Base-by-base conservation (phyloP, 2,888 invertebrate genomes). In the Amblyjoppa fuscipennis region DNA sequence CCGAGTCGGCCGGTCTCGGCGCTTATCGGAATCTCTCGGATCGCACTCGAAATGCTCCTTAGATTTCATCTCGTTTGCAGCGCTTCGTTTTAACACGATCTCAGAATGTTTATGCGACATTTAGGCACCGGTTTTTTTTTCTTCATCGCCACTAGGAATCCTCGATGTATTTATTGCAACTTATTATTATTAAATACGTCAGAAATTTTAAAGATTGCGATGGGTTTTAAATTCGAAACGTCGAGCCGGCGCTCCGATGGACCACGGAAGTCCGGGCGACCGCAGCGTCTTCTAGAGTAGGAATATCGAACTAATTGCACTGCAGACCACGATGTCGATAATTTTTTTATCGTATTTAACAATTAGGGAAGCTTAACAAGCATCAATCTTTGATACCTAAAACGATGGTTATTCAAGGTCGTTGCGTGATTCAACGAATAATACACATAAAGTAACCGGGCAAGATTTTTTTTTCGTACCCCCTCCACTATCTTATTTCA, bases 1-100 rank as follows among this genome's bases (percentile, higher is more conserved):
- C 81, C 81, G 45, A 28, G 61, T 85, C 90, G 90, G 91, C 77
- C 56, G 53, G 59, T 71, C 59, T 89, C 88, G 87, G 82, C 20
- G 41, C 49, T 80, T 53, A 28, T 85, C 88, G 88, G 81, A 31
- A 9, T 28, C 9, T 25, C 53, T 84, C 81, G 87, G 76, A 66
- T 53, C 20, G 41, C 2, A 7, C 38, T 16, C 31, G 3, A n/a
- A 41, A 7, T 25, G 20, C 41, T 28, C 20, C 41, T 16, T 45
- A 74, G 45, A 74, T 74, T 41, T 61, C 59, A 61, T 74, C 73
- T 59, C 74, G n/a, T 6, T 61, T 6, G 28, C 28, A 0, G 11
- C 28, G 0, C 25, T 4, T 59, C 59, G 28, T 59, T 59, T 13
- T 4, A 59, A 59, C 25, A 4, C 59, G 1, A 28, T 59, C 5